Conservation (phyloP, 2,888 invertebrate genomes). For the Diloba caeruleocephala region DNA sequence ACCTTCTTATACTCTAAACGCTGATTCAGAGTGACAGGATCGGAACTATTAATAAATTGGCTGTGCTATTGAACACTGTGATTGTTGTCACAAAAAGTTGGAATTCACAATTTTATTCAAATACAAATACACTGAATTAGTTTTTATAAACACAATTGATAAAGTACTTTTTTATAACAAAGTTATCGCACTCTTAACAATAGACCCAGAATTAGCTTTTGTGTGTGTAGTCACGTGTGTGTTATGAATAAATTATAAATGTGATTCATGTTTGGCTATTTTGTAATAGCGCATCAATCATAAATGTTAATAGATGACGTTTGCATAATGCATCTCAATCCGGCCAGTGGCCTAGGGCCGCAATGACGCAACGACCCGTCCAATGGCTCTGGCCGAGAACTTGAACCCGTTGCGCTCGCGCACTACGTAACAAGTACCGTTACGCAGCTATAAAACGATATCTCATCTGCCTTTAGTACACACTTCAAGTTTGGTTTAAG, state of each 20-base stretch:
- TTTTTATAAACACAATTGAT: conserved; percentile 49
- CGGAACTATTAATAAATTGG: conserved; percentile 72
- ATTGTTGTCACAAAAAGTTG: conserved; percentile 66
- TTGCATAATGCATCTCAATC: conserved; percentile 69
- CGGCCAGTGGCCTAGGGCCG: conserved; percentile 74
- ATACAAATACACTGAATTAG: conserved; percentile 55
- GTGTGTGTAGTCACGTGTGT: conserved; percentile 8
- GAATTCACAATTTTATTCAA: conserved; percentile 64
- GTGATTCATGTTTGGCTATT: conserved; percentile 24
- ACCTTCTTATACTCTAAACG: conserved; percentile 76
- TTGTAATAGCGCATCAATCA: conserved; percentile 48
- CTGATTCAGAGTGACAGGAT: conserved; percentile 77
- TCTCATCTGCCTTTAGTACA: conserved; percentile 62
- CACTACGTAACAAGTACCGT: conserved; percentile 76
- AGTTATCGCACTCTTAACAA: conserved; percentile 22
- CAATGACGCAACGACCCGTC: conserved; percentile 77
- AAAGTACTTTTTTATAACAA: conserved; percentile 44
- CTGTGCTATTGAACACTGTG: conserved; percentile 71
- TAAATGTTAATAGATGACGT: conserved; percentile 54
- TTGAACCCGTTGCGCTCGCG: conserved; percentile 74
- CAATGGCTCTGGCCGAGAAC: conserved; percentile 75
- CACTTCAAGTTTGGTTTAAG: conserved; percentile 55
- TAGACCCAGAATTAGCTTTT: conserved; percentile 22
- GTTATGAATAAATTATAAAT: conserved; percentile 11
- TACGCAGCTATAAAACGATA: conserved; percentile 78